Evolutionary conservation across 1,140 invertebrate species (phyloP), one percentile per base, ranked within the genome.

Genomic region (Drosophila sturtevanti): DNA sequence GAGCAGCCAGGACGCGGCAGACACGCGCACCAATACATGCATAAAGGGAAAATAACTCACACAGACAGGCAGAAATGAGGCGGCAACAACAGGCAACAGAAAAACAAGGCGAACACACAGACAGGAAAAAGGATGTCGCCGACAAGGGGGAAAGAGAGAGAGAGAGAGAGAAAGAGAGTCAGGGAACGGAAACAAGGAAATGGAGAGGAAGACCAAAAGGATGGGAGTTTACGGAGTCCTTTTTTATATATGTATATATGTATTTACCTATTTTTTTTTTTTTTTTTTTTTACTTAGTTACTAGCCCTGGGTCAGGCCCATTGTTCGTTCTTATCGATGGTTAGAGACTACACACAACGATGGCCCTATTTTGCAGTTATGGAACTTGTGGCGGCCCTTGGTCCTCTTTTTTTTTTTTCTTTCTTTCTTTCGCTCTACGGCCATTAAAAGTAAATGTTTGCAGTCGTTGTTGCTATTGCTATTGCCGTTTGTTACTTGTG

Each of bases 111-210:
- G 37, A 52, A 63, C 69, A 59, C 63, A 65, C 73, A 76, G 82
- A 86, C 81, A 81, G 82, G 82, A 77, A 79, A 87, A 87, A 79
- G 82, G 79, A 87, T 89, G 84, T 77, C 84, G 84, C 62, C 77
- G 75, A 72, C 72, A 56, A 67, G 16, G 44, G 24, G 63, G 31
- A 14, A 18, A 6, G 16, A 1, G 3, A 41, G 22, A 61, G 63
- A 27, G 24, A 38, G 44, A 38, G 16, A 60, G 21, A n/a, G n/a
- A n/a, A n/a, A n/a, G n/a, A n/a, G n/a, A n/a, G n/a, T n/a, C n/a
- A n/a, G 7, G 27, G 27, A 27, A 59, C 14, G 5, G 14, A n/a
- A 12, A 21, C 2, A 24, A 7, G 1, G 16, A 18, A 22, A 35
- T 16, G 18, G 56, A 37, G 68, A 1, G 27, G 10, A 24, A 14